Conservation (phyloP, 2,113 vertebrate species). For the Rhipidura dahli region DNA sequence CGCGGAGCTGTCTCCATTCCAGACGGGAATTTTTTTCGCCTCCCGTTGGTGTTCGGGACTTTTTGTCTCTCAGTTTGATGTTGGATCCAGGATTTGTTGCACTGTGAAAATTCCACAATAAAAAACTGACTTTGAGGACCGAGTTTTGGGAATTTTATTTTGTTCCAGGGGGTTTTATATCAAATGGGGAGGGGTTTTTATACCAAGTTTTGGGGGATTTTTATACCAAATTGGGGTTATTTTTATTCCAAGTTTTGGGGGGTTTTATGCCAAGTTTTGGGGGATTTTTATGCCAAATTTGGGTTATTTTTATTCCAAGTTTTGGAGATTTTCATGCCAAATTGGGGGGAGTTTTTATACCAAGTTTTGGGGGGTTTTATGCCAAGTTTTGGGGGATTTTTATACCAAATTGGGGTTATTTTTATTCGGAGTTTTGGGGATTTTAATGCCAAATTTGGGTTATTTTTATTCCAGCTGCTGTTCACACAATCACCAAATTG, state of each 20-base stretch:
- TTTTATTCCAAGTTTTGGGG: background rate
- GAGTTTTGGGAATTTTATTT: background rate
- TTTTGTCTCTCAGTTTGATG: background rate
- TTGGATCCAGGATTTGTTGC: background rate
- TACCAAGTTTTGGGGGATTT: background rate
- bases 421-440: rapidly evolving
- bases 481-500: too few relatives aligned
- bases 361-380: background rate
- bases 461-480: too few relatives aligned
- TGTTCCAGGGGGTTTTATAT: background rate
- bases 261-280: background rate
- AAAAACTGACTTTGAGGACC: background rate
- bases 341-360: background rate
- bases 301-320: rapidly evolving
- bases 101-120: slow-evolving; percentile 25
- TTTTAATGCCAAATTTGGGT: rapidly evolving
- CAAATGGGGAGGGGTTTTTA: background rate
- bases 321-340: rapidly evolving
- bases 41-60: background rate
- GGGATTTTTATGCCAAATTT: too few relatives aligned
- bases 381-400: rapidly evolving
- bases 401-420: too few relatives aligned
- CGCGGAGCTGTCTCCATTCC: background rate
- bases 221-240: too few relatives aligned
- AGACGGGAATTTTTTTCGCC: background rate